Base-by-base conservation (phyloP, 2,797 vertebrate genomes). In the Uromys caudimaculatus region DNA sequence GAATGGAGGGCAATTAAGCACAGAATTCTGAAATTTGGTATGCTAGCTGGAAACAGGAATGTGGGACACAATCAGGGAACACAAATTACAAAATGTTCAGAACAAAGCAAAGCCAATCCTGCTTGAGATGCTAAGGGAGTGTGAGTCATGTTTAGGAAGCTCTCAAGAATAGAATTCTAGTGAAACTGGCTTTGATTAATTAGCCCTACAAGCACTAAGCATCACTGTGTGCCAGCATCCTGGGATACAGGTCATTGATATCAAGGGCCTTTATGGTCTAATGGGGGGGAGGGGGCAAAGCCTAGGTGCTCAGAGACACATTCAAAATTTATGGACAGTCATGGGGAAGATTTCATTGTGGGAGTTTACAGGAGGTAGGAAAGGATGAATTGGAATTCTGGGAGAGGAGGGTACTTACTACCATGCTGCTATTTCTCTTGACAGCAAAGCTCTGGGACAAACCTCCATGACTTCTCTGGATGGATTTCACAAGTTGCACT, bases 51-150 rank as follows among this genome's bases (percentile, higher is more conserved):
- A 56, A 85, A 85, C 52, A n/a, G 47, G 64, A 96, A 97, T 84
- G 23, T 23, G 47, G 32, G 58, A 35, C 41, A 47, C 56, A 76
- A 58, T 60, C 14, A 85, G 24, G 38, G 32, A 90, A 81, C 9
- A 83, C 56, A 93, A 92, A 78, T 83, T n/a, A 94, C 47, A 96
- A 64, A 77, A 96, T 54, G n/a, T 93, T 96, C 90, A 85, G 58
- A 86, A 58, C 82, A 85, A 77, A 93, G 79, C 71, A 89, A 92
- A 90, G 85, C 82, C 79, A 89, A 91, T 56, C 83, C 60, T 78
- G 73, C 62, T 29, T 73, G 29, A 92, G 56, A 90, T 41, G 84
- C 58, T 90, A 81, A 77, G 92, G 90, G 52, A 54, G 71, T 73
- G 41, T 52, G 73, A 78, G 8, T 91, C 58, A 32, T n/a, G 78